Evolutionary conservation across 1,140 invertebrate species (phyloP).

Genomic region (Temnothorax nylanderi): DNA sequence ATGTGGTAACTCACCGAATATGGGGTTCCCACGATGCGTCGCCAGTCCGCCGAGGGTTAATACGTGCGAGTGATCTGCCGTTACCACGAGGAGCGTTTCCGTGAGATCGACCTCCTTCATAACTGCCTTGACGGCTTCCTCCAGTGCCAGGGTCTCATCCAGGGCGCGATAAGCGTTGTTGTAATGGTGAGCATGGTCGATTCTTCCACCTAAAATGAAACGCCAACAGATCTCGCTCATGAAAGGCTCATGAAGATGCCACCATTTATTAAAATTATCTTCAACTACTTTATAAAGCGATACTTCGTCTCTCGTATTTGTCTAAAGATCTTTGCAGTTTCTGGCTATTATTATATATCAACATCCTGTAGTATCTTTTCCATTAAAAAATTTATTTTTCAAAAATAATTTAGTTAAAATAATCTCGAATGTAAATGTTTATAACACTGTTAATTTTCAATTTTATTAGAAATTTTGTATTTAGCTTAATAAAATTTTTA

Average conservation of each 20-base stretch:
- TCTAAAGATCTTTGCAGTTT: background rate
- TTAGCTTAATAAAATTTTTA: background rate
- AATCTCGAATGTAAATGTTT: background rate
- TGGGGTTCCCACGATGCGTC: constrained; percentile 89
- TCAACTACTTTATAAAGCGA: constrained; percentile 36
- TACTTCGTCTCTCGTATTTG: background rate
- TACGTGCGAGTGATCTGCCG: constrained; percentile 93
- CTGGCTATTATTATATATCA: background rate
- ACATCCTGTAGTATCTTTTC: background rate
- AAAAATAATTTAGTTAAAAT: background rate
- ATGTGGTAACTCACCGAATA: constrained; percentile 86
- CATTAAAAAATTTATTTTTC: background rate
- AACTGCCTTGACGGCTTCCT: constrained; percentile 90
- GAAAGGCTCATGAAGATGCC: constrained; percentile 24
- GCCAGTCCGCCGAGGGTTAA: constrained; percentile 91
- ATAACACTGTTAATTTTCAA: background rate
- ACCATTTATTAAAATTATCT: constrained; percentile 55
- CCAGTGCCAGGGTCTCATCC: constrained; percentile 92
- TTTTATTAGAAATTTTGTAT: background rate
- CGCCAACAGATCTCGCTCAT: constrained; percentile 33
- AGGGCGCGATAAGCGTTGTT: constrained; percentile 92
- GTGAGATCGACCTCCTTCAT: constrained; percentile 89
- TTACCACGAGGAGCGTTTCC: constrained; percentile 92
- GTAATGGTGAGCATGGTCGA: constrained; percentile 94
- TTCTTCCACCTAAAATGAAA: constrained; percentile 89